Evolutionary conservation across 2,888 invertebrate species (phyloP), one percentile per base, ranked within the genome.

Genomic region (Nebria salina): DNA sequence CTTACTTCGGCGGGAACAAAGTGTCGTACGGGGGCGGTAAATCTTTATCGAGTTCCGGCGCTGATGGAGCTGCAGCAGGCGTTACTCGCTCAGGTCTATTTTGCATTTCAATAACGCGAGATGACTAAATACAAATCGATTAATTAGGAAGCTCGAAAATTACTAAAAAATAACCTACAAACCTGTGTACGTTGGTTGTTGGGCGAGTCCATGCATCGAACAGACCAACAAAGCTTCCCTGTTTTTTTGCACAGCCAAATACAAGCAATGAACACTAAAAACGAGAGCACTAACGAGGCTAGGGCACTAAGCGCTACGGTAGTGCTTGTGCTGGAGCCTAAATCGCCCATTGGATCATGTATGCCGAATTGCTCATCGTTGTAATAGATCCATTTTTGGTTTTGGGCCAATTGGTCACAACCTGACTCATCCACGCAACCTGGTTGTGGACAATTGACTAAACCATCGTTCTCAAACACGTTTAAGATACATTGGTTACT

Each of bases 1-100:
- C 20, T 20, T 85, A 84, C 84, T 85, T 84, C 78, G 77, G 86
- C 1, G 91, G 91, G 84, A 91, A 91, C 75, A 91, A 85, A 72
- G 91, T 91, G 80, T 91, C 91, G 83, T 91, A 91, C 65, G 91
- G 90, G 6, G 91, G 91, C 1, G 91, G 91, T 80, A 91, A 86
- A 86, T 91, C 91, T 84, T 91, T 91, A 84, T 91, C 90, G 13
- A 73, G 66, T 26, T 77, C 75, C 8, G 76, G 82, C 15, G 79
- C 75, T 7, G 70, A 65, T 34, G 83, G 70, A 25, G 25, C 41
- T 42, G 76, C 34, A 13, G 73, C 42, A 43, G 82, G 81, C 64
- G 76, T 54, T 34, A 81, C 66, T 11, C 82, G 68, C 15, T 83
- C 85, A 26, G 84, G 82, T 66, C 83, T 84, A 83, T 87, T 86